A percentile compares a stretch with the other conserved stretches of the same genome.
phyloP scores from a whole-genome alignment of 2,113 vertebrate genomes.

The Athene cunicularia region DNA sequence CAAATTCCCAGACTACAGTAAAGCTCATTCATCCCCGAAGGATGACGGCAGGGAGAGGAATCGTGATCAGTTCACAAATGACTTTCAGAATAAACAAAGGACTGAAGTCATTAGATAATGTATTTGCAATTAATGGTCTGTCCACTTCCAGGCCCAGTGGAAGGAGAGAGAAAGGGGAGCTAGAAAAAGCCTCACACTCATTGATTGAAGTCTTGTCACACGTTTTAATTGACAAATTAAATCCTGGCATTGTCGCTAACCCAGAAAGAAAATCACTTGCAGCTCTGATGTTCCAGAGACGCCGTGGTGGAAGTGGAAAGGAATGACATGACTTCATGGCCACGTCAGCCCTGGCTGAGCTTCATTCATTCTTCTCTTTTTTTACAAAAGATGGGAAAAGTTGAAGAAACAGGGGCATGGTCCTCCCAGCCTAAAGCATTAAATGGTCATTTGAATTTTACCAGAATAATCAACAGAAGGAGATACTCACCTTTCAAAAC shows the following conservation, averaged over 20 bases:
- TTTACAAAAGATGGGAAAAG: neutral
- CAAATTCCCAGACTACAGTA: neutral
- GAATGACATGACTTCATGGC: fast-evolving
- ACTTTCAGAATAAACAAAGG: neutral
- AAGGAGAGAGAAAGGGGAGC: neutral
- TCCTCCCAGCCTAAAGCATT: neutral
- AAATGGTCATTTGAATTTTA: fast-evolving
- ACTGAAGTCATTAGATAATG: neutral
- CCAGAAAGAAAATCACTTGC: neutral
- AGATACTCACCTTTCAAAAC: neutral
- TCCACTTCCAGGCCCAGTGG: neutral
- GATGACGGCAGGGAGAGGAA: neutral
- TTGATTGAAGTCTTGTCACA: fast-evolving
- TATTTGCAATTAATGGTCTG: neutral
- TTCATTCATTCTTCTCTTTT: neutral
- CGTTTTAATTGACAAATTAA: neutral
- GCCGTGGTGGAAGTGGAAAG: neutral
- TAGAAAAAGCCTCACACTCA: neutral
- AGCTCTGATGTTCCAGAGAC: neutral
- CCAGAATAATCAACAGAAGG: neutral
- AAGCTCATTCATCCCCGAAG: neutral
- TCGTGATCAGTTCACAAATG: neutral
- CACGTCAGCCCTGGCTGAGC: neutral
- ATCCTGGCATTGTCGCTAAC: fast-evolving
- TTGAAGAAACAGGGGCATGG: fast-evolving